Percentiles rank a stretch among this genome's conserved stretches.
Conservation (phyloP, 2,113 vertebrate species). For the Eudyptes chrysolophus region DNA sequence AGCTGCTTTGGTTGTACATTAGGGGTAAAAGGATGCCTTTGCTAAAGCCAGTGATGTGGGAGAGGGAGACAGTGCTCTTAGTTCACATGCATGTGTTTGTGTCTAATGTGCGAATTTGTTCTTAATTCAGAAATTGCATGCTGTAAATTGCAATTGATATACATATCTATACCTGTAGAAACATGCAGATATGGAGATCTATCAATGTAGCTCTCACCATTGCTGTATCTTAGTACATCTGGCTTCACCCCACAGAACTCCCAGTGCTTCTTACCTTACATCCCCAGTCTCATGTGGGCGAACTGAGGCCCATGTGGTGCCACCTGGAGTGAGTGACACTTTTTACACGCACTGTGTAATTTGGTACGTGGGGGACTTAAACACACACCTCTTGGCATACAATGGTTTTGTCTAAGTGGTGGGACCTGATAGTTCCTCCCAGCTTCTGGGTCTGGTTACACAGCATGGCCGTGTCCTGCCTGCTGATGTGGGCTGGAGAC, state of each 20-base stretch:
- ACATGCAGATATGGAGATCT: not conserved
- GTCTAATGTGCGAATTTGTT: not conserved
- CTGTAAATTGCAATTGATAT: not conserved
- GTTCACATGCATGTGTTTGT: not conserved
- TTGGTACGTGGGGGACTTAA: not conserved
- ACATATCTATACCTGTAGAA: not conserved
- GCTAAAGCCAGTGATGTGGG: not conserved
- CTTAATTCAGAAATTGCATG: not conserved
- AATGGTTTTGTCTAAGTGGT: not conserved
- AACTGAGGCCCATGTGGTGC: not conserved
- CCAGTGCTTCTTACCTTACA: not conserved
- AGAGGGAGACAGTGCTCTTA: not conserved
- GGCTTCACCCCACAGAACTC: not conserved
- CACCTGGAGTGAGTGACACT: not conserved
- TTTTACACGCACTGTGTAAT: not conserved
- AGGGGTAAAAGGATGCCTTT: not conserved
- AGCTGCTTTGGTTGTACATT: not conserved
- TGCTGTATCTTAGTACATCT: not conserved
- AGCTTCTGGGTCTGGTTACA: not conserved
- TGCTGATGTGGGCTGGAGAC: not conserved
- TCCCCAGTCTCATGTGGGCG: not conserved
- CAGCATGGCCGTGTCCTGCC: fast-evolving
- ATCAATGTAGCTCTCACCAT: not conserved
- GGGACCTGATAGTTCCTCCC: not conserved
- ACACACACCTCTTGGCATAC: not conserved